Base-by-base conservation (phyloP, 2,797 vertebrate genomes). In the Caiman crocodilus region DNA sequence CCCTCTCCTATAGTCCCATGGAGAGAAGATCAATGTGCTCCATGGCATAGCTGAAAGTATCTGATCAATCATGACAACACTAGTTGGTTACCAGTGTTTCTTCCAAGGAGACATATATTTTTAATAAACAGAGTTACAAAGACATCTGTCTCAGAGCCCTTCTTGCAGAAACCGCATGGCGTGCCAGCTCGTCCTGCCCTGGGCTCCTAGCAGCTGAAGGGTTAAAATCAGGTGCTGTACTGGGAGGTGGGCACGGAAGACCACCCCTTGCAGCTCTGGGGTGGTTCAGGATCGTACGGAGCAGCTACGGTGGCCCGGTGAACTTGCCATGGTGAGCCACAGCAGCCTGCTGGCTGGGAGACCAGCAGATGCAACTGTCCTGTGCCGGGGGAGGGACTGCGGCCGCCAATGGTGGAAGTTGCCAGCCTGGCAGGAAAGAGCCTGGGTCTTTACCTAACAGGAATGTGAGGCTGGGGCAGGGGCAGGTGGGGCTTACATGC, bases 71-170 rank as follows among this genome's bases (percentile, higher is more conserved):
- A 96, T 96, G 96, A 94, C 94, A 96, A 94, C 95, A 91, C 94
- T 96, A 96, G 97, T 96, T 95, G 97, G 95, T 97, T 97, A 96
- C 95, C 97, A 96, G 97, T 97, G 97, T 97, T 98, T 97, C 98
- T 98, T 98, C 98, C 97, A 95, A 98, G 98, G 98, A 98, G 98
- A 98, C 97, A 88, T 98, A 98, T 98, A 98, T 98, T 98, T 98
- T 98, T 98, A 98, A 98, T 98, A 98, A 98, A 98, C 96, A 59
- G 96, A 98, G 96, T 98, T 98, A 97, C 97, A 98, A 98, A 98
- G 97, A 98, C 91, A 92, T 93, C 77, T 93, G 97, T 71, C 96
- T 98, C 97, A 86, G 97, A 97, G 90, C 92, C 65, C 85, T 97
- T 97, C 94, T 97, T 97, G 76, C 76, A 14, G 84, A 88, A 65